Base-by-base conservation (phyloP, 2,797 vertebrate genomes). In the Dicrostonyx torquatus region DNA sequence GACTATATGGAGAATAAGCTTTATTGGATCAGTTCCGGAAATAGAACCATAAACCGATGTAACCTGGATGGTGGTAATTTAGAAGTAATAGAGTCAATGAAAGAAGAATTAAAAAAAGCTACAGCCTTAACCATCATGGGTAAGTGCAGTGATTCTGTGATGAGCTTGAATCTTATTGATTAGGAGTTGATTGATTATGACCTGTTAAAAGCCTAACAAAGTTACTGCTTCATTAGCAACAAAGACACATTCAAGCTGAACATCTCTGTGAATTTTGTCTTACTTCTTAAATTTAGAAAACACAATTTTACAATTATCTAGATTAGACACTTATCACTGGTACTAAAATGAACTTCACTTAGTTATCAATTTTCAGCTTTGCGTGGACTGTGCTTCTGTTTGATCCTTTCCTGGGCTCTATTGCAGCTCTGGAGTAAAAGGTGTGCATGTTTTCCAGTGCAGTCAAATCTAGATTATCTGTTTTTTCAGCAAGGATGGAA, bases 1-100 rank as follows among this genome's bases (percentile, higher is more conserved):
- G 99, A 99, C 98, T 99, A 99, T 95, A 95, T 98, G 89, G 99
- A 99, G 97, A 99, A 98, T 98, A 99, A 99, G 97, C 98, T 99
- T 85, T 99, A 99, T 98, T 99, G 99, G 99, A 99, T 99, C 97
- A 99, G 99, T 98, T 99, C 99, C 1, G 99, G 99, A 98, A 99
- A 99, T 96, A 99, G 99, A 98, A 99, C 99, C 95, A 99, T 99
- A 98, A 99, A 99, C 97, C 99, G 99, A 98, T 99, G 99, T 98
- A 99, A 99, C 99, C 98, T 99, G 98, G 99, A 99, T 31, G 99
- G 99, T 96, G 98, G 98, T 75, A 99, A 99, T 95, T 99, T 99
- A 97, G 99, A 99, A 98, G 99, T 99, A 97, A 99, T 99, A 97
- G 99, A 99, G 97, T 98, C 98, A 96, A 99, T 99, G 98, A 99